Evolutionary conservation across 2,113 vertebrate species (phyloP).

Genomic region (Serilophus lunatus): DNA sequence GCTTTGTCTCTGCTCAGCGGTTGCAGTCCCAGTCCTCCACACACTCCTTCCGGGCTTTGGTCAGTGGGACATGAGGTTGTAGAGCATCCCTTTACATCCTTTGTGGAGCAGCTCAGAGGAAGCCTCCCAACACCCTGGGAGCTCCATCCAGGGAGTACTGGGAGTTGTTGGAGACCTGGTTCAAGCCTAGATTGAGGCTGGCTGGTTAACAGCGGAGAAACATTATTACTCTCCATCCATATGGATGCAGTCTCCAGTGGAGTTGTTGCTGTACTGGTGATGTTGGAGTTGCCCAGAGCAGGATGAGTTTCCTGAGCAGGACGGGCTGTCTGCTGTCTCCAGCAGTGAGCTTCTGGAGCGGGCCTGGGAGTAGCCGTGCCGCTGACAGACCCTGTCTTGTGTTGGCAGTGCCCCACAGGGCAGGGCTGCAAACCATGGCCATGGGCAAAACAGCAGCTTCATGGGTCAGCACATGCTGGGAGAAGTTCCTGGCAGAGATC

Average conservation of each 20-base stretch:
- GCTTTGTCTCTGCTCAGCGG: neutral
- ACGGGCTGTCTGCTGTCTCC: neutral
- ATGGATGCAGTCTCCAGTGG: neutral
- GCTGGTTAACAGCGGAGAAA: neutral
- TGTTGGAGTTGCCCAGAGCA: neutral
- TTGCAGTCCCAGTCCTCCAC: neutral
- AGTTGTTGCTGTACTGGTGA: neutral
- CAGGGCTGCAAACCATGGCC: neutral
- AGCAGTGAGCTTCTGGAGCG: neutral
- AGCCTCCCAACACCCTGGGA: neutral
- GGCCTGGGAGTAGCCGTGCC: neutral
- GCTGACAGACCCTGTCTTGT: accelerated
- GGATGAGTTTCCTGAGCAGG: neutral
- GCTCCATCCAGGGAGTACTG: neutral
- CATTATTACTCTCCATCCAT: accelerated
- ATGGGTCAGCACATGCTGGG: neutral
- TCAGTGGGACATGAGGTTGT: neutral
- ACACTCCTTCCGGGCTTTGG: neutral
- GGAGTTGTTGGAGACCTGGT: neutral
- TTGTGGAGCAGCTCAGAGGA: neutral
- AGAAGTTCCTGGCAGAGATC: neutral
- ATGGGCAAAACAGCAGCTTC: neutral
- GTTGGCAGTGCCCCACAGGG: neutral
- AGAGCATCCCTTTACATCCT: neutral
- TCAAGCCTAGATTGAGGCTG: neutral